Base-by-base conservation (phyloP, 1,140 invertebrate species). In the Eufriesea mexicana region DNA sequence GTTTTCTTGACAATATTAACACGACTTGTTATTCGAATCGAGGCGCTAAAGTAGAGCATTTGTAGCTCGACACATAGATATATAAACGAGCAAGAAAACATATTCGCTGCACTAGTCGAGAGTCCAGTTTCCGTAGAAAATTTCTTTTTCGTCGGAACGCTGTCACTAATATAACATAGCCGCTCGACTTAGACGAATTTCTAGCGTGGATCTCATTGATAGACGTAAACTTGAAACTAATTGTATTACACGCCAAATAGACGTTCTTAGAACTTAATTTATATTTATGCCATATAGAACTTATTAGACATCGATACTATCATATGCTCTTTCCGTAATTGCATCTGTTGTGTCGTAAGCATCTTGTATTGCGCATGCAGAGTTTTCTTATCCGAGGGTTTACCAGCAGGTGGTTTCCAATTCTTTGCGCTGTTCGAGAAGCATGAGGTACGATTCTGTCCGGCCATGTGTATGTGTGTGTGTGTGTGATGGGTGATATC, bases 1-100 rank as follows among this genome's bases (percentile, higher is more conserved):
- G 91, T 92, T 92, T 92, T 91, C 91, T 92, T 87, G 85, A 86
- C 55, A 87, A 86, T 89, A 91, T 91, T 90, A 91, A 91, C 90
- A 91, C 76, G 81, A 79, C 71, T 86, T 89, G 88, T 83, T 76
- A 81, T 80, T 81, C 72, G 71, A 80, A 80, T 85, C 64, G 84
- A 84, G 87, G 67, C 87, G 85, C 64, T 87, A 73, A 45, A 76
- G 86, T 89, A 89, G 86, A 89, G 74, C 76, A 83, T 85, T 68
- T 42, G 59, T 55, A 78, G 80, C 84, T 84, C 83, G 79, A 72
- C 72, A 45, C 71, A 87, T 73, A 80, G 59, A 79, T 47, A 14
- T 23, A 64, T 18, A 35, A 66, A 64, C 54, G 64, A 70, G 51
- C 76, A 67, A 9, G 20, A 47, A 23, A 72, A 35, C 35, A 4